Evolutionary conservation across 2,888 invertebrate species (phyloP).

Genomic region (Copidosoma aretas): DNA sequence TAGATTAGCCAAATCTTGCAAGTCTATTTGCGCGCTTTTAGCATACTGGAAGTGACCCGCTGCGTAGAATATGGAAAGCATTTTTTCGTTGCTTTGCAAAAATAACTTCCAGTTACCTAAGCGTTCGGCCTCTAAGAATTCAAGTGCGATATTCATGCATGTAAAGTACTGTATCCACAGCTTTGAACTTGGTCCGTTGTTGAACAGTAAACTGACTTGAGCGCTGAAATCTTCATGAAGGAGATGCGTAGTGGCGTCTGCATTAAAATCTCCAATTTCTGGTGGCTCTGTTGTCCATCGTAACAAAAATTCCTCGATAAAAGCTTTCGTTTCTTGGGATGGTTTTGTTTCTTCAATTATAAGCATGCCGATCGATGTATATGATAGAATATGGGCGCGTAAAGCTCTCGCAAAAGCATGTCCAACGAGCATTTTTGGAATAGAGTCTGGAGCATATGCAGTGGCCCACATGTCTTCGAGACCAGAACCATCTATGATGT

Average conservation of each 20-base stretch:
- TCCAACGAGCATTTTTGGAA: not conserved
- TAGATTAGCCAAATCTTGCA: conserved; percentile 48
- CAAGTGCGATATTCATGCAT: conserved; percentile 34
- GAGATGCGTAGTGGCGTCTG: not conserved
- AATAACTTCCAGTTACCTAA: conserved; percentile 43
- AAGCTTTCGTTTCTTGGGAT: not conserved
- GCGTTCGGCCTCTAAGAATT: conserved; percentile 46
- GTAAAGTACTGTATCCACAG: conserved; percentile 32
- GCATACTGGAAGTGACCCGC: too few relatives aligned
- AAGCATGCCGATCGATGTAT: not conserved
- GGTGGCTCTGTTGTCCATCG: not conserved
- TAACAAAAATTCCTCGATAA: not conserved
- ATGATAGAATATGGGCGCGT: not conserved
- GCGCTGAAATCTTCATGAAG: conserved; percentile 4
- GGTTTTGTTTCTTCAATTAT: not conserved
- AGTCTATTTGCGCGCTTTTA: conserved; percentile 47
- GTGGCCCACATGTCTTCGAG: not conserved
- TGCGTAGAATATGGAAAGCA: too few relatives aligned
- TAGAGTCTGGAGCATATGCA: not conserved
- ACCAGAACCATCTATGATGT: not conserved
- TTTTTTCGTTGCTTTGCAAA: too few relatives aligned
- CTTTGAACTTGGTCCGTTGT: not conserved
- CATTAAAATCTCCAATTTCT: not conserved
- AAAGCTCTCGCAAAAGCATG: not conserved
- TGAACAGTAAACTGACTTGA: not conserved